Percentiles rank a stretch among this genome's conserved stretches.
Conservation (phyloP, 2,113 vertebrate species). For the Antechinus stuartii region DNA sequence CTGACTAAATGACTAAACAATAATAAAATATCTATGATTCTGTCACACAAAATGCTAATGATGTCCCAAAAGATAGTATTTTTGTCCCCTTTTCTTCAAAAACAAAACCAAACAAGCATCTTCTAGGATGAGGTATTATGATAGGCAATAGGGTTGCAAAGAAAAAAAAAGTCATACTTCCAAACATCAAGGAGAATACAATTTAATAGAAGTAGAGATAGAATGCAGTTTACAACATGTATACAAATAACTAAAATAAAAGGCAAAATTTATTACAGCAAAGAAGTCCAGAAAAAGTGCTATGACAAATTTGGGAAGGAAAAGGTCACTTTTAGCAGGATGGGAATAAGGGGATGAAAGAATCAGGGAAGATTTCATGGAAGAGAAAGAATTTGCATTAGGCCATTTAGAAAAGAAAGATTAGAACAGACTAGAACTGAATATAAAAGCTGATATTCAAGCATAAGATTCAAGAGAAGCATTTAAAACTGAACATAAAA, state of each 20-base stretch:
- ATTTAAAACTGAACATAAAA: neutral
- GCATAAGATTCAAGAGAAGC: too few species aligned
- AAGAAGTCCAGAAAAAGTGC: neutral
- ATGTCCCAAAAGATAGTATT: neutral
- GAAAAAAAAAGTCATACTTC: neutral
- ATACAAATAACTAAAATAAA: neutral
- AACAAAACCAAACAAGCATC: neutral
- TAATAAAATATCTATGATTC: neutral
- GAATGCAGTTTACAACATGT: neutral
- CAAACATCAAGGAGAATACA: neutral
- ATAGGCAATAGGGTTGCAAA: neutral
- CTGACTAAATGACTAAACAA: neutral
- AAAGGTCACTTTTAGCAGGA: neutral
- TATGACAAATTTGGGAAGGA: neutral
- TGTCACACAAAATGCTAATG: neutral
- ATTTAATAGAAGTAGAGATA: neutral
- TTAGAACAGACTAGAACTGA: neutral
- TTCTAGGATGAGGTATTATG: neutral
- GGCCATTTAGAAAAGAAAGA: neutral
- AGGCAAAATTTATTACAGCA: neutral
- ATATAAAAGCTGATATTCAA: neutral
- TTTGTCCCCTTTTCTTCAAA: neutral
- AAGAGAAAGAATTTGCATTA: neutral
- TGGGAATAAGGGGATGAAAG: neutral
- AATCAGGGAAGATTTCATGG: neutral